Conservation (phyloP, 1,140 invertebrate species). For the Drusus annulatus region DNA sequence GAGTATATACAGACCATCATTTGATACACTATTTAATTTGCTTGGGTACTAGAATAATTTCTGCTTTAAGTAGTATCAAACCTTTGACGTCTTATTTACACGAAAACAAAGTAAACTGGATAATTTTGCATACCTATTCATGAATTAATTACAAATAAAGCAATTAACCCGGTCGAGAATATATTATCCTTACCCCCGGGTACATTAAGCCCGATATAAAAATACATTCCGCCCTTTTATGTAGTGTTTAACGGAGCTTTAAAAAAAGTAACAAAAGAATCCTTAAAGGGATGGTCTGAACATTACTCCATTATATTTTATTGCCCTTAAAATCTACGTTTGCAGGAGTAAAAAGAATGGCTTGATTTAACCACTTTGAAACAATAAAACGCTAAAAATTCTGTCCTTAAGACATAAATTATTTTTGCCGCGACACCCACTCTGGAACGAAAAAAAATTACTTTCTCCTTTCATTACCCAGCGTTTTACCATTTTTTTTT, state of each 20-base stretch:
- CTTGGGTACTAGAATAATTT: no score
- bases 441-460: no score
- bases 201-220: constrained; percentile 25
- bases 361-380: constrained; percentile 1
- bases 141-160: constrained; percentile 5
- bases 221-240: constrained; percentile 48
- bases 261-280: constrained; percentile 46
- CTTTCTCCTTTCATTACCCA: no score
- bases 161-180: not conserved
- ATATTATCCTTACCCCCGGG: not conserved
- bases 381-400: constrained; percentile 12
- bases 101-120: no score
- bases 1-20: no score
- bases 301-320: constrained; percentile 54
- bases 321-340: constrained; percentile 48
- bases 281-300: constrained; percentile 33
- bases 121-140: not conserved
- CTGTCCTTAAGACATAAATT: no score
- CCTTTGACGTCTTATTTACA: no score
- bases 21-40: no score
- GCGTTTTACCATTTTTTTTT: no score
- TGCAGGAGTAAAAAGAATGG: constrained; percentile 10
- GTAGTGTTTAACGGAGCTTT: constrained; percentile 49
- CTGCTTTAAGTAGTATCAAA: no score
- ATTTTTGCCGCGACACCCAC: no score